These are phyloP conservation scores for Acipenser ruthenus DNA, from an alignment of 2,797 vertebrate genomes.

Conservation along the genomic window DNA sequence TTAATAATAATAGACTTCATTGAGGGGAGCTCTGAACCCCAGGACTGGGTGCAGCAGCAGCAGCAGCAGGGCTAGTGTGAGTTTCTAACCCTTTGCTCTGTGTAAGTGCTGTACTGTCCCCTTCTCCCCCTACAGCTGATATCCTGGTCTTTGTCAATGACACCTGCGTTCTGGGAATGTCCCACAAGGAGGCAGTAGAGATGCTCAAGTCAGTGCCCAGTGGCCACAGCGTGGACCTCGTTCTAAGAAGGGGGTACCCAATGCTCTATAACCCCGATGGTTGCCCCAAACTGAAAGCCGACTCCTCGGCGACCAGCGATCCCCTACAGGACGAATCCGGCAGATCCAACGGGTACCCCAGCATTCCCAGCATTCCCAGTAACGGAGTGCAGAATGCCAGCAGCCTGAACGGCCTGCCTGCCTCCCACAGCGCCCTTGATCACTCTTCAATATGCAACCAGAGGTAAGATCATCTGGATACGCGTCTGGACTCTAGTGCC, in stretches of 20 bases:
- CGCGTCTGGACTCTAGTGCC: no score
- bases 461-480: no score
- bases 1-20: no score
- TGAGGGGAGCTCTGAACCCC: no score
- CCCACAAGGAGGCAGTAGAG: conserved; percentile 62
- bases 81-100: no score
- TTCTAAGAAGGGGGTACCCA: conserved; percentile 63
- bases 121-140: conserved; percentile 44
- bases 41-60: no score
- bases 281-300: conserved; percentile 48
- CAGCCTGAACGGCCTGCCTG: conserved; percentile 12
- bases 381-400: conserved; percentile 22
- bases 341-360: conserved; percentile 20
- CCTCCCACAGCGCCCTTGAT: conserved; percentile 21
- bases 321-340: neutral
- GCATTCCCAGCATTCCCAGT: conserved; percentile 20
- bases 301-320: conserved; percentile 22
- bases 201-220: conserved; percentile 57
- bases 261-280: conserved; percentile 67
- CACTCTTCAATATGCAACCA: no score
- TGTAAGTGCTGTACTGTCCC: neutral
- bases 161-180: conserved; percentile 53
- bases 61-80: no score
- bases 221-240: conserved; percentile 64
- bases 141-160: conserved; percentile 65